Evolutionary conservation across 2,113 vertebrate species (phyloP), one percentile per base, ranked within the genome.

Genomic region (Atrichornis clamosus): DNA sequence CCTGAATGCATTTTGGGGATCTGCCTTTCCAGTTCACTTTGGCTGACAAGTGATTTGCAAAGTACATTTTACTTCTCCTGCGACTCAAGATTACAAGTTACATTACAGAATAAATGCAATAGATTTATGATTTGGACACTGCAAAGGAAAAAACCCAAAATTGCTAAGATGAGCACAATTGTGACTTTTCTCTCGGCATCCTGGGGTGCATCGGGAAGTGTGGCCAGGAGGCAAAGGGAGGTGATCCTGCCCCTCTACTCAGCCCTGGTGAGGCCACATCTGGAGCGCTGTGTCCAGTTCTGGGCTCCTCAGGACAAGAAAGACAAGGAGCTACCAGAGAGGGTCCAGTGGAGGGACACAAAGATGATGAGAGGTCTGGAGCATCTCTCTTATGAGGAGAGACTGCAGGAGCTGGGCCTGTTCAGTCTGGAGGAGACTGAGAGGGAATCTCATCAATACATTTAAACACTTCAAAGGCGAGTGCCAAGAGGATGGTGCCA

Each of bases 31-130:
- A 63, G 78, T 80, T 83, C 33, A 26, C 55, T 92, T 58, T 11
- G 28, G 27, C 67, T 96, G 73, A 85, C 79, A 96, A 80, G 13
- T 46, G 77, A 93, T 94, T 97, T 96, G 75, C 60, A 91, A 95
- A 47, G 53, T 47, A 55, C 10, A 9, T 77, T 93, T 72, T 5
- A 2, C 19, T 13, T 84, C 46, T 55, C 28, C 46, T 46, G 39
- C 2, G 1, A 79, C 87, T n/a, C n/a, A 60, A 86, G 42, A 84
- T 79, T 79, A 91, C 35, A 73, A 70, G 76, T 30, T 50, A 59
- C 28, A 17, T 27, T 85, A 85, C 39, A 84, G 62, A 85, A 59
- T 8, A 12, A 70, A 23, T 6, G 13, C 37, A 86, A 73, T 7
- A 3, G 23, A 50, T 79, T 68, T 49, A 49, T 37, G 13, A 52